A percentile compares a stretch with the other conserved stretches of the same genome.
These are phyloP conservation scores for Morone chrysops DNA, from an alignment of 2,113 vertebrate genomes.

Conservation along the genomic window DNA sequence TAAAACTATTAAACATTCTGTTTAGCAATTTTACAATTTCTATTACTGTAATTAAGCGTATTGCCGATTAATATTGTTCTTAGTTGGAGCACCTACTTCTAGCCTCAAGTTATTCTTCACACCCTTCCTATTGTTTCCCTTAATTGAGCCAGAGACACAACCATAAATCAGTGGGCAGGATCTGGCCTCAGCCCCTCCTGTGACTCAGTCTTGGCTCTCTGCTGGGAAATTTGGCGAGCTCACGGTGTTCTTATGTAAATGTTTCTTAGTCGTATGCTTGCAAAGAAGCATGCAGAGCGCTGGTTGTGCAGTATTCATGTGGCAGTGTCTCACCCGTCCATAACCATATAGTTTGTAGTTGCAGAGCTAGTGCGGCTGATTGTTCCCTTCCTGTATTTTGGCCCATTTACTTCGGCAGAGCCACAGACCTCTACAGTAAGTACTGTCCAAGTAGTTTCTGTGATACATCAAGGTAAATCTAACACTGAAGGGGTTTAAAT, in stretches of 20 bases:
- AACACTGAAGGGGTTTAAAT: not conserved
- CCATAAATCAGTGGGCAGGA: slow-evolving; percentile 48
- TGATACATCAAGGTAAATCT: not conserved
- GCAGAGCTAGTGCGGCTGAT: not conserved
- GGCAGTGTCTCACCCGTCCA: slow-evolving; percentile 12
- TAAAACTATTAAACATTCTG: too few relatives aligned
- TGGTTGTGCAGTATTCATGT: slow-evolving; percentile 36
- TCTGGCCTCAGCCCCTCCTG: slow-evolving; percentile 23
- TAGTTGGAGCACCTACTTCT: slow-evolving; percentile 4
- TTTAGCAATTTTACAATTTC: too few relatives aligned
- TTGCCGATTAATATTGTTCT: not conserved
- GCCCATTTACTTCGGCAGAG: not conserved
- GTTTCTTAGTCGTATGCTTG: slow-evolving; percentile 29
- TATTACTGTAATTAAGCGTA: too few relatives aligned
- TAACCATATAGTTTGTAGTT: slow-evolving; percentile 13
- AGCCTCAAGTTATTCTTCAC: slow-evolving; percentile 41
- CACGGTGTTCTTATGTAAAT: slow-evolving; percentile 35
- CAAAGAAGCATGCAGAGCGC: slow-evolving; percentile 5
- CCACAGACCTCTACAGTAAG: not conserved
- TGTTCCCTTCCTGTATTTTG: not conserved
- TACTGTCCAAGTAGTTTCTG: not conserved
- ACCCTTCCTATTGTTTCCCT: slow-evolving; percentile 41
- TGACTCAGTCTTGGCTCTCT: slow-evolving; percentile 39
- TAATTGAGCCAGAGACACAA: slow-evolving; percentile 38
- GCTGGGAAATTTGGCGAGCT: slow-evolving; percentile 38